These are phyloP conservation scores for Agrotis segetum DNA, from an alignment of 2,888 invertebrate species.

Conservation along the genomic window DNA sequence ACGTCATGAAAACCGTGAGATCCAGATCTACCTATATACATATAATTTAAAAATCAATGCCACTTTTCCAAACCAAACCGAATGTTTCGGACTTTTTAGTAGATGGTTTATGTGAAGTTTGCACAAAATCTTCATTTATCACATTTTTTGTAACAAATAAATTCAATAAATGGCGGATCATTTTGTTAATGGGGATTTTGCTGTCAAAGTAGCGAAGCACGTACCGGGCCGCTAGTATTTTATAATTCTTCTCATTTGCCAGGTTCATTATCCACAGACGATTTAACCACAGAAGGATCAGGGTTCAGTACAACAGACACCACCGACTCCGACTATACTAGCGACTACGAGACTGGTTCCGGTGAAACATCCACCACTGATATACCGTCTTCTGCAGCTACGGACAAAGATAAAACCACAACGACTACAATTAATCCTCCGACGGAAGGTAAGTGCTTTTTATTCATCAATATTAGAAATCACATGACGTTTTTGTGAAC, in stretches of 20 bases:
- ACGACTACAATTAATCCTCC: constrained; percentile 25
- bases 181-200: too few species aligned
- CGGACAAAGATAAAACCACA: neutral
- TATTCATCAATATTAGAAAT: neutral
- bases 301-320: constrained; percentile 24
- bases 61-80: too few species aligned
- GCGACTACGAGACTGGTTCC: constrained; percentile 18
- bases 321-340: constrained; percentile 32
- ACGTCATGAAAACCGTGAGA: neutral
- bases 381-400: neutral
- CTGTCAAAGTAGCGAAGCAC: too few species aligned
- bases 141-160: too few species aligned
- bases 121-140: too few species aligned
- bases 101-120: too few species aligned
- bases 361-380: constrained; percentile 26
- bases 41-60: too few species aligned
- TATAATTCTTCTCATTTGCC: neutral
- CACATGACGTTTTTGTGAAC: neutral
- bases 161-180: too few species aligned
- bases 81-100: too few species aligned
- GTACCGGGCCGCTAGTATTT: neutral
- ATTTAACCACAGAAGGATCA: constrained; percentile 34
- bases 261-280: constrained; percentile 34
- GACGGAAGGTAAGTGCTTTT: constrained; percentile 4
- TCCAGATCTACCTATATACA: too few species aligned